Evolutionary conservation across 2,113 vertebrate genomes (phyloP), one percentile per base, ranked within the genome.

Genomic region (Sigmodon hispidus): DNA sequence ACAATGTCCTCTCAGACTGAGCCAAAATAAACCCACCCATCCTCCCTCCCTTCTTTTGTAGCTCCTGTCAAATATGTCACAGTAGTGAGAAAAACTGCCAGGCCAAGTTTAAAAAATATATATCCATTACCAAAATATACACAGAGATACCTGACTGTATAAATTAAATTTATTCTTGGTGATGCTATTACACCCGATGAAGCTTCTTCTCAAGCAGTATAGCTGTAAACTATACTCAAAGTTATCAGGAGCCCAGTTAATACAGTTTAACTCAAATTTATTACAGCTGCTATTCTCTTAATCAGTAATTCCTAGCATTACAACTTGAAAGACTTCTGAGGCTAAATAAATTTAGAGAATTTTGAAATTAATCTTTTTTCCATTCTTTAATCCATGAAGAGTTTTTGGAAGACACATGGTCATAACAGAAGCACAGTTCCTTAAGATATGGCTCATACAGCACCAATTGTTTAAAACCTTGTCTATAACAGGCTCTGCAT

Each of bases 241-340:
- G 85, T 93, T 55, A 83, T 67, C 59, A 87, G 1, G n/a, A 86
- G 34, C 89, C 90, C 89, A 91, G 67, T 73, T 50, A 94, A 86
- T 48, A 86, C 90, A 75, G 40, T 79, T 57, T 45, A 93, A 72
- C 17, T 81, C 48, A 81, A 89, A 91, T 24, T 94, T 73, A 84
- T 26, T 76, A 89, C 8, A 84, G 76, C 36, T 57, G 26, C 22
- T 45, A 86, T 31, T 87, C 12, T 81, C 70, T 94, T 89, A 87
- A 72, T 22, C 72, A 94, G 45, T 45, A 83, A 94, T 48, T 89
- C n/a, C 22, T 73, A 91, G 70, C 96, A 75, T 70, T 93, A 90
- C 52, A 93, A 92, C 76, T 0, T 34, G 50, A 91, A 95, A 92
- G 65, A 61, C 9, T 89, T 84, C 34, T 84, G 29, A 69, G 22